A percentile compares a stretch with the other conserved stretches of the same genome.
phyloP scores from a whole-genome alignment of 2,888 invertebrate species.

The Amblyjoppa proteus region DNA sequence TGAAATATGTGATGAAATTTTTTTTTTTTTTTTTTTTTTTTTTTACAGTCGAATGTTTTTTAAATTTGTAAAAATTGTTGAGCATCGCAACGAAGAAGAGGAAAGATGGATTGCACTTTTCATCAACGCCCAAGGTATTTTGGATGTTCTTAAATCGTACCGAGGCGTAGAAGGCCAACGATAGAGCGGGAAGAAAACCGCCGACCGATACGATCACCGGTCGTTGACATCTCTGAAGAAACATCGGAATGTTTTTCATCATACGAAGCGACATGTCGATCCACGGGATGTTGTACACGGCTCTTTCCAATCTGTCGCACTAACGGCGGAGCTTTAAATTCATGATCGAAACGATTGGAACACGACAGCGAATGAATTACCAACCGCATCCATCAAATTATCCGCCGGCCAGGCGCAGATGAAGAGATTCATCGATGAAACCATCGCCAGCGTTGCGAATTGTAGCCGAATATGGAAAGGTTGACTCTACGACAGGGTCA shows the following conservation, averaged over 20 bases:
- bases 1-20: too few species aligned
- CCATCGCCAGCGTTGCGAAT: slow-evolving; percentile 43
- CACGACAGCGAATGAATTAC: slow-evolving; percentile 11
- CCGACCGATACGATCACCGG: slow-evolving; percentile 40
- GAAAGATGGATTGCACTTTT: not conserved
- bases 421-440: slow-evolving; percentile 56
- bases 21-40: too few species aligned
- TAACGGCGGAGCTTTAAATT: not conserved
- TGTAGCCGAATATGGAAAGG: slow-evolving; percentile 52
- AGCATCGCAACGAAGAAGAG: too few species aligned
- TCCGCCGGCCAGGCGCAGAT: slow-evolving; percentile 65
- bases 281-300: slow-evolving; percentile 68
- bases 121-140: too few species aligned
- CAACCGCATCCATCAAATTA: slow-evolving; percentile 57
- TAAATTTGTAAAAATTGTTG: too few species aligned
- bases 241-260: slow-evolving; percentile 39
- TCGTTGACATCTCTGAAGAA: slow-evolving; percentile 47
- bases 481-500: slow-evolving; percentile 46
- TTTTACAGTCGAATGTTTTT: too few species aligned
- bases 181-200: slow-evolving; percentile 55
- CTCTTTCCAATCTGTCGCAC: slow-evolving; percentile 26
- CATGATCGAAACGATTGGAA: not conserved
- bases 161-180: slow-evolving; percentile 50
- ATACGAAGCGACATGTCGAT: slow-evolving; percentile 64
- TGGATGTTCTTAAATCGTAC: slow-evolving; percentile 22